Conservation (phyloP, 2,888 invertebrate species). For the Alitta virens region DNA sequence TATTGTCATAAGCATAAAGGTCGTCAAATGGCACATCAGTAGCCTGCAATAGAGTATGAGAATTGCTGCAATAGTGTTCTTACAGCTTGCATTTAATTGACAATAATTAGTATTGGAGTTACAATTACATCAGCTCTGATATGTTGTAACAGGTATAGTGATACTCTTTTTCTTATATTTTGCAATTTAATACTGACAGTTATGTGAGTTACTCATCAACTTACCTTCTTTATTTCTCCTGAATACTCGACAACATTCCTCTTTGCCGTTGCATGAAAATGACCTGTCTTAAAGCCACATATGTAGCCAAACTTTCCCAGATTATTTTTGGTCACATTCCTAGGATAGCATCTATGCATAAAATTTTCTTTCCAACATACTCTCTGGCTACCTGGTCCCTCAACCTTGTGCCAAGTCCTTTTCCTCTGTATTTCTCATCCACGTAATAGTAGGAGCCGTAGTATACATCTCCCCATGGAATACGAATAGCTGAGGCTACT, state of each 20-base stretch:
- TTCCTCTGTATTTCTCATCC: constrained; percentile 11
- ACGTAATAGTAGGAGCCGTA: constrained; percentile 25
- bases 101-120: no score
- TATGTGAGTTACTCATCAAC: background rate
- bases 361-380: constrained; percentile 14
- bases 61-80: background rate
- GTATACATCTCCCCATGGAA: constrained; percentile 17
- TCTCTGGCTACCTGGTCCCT: constrained; percentile 19
- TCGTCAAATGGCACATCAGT: constrained; percentile 13
- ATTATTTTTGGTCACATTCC: constrained; percentile 16
- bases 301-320: constrained; percentile 9
- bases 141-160: no score
- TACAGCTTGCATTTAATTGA: no score
- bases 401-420: constrained; percentile 22
- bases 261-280: constrained; percentile 4
- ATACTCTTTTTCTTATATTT: no score
- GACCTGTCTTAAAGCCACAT: constrained; percentile 1
- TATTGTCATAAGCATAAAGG: constrained; percentile 21
- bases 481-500: constrained; percentile 19
- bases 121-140: no score
- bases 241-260: background rate
- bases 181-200: background rate
- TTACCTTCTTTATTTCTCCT: background rate
- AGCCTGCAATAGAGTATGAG: constrained; percentile 5
- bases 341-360: constrained; percentile 16